These are phyloP conservation scores for Hypotaenidia philippensis DNA, from an alignment of 2,797 vertebrate genomes.

Conservation along the genomic window DNA sequence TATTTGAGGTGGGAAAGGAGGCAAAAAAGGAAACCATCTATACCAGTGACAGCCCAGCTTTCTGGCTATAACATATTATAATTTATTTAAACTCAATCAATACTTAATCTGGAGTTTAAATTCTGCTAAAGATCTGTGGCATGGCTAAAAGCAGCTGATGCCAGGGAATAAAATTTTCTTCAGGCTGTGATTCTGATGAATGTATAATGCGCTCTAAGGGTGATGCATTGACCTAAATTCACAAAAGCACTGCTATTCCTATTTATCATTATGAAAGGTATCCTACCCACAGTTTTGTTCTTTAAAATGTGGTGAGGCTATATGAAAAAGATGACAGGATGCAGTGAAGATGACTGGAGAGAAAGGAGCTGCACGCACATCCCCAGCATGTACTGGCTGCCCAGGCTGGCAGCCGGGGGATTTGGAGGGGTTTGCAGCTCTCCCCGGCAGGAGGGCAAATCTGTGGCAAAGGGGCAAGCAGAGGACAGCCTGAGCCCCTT, in stretches of 20 bases:
- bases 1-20: constrained; percentile 12
- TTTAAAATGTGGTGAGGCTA: constrained; percentile 32
- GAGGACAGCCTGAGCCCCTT: neutral
- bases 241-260: constrained; percentile 59
- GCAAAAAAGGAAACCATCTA: constrained; percentile 20
- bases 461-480: neutral
- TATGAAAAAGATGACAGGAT: neutral
- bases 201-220: constrained; percentile 74
- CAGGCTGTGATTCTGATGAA: constrained; percentile 78
- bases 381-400: neutral
- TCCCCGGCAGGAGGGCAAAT: neutral
- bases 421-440: neutral
- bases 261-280: constrained; percentile 71
- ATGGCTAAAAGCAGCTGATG: constrained; percentile 66
- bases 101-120: constrained; percentile 75
- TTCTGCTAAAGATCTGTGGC: constrained; percentile 72
- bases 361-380: neutral
- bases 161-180: constrained; percentile 74
- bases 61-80: constrained; percentile 55
- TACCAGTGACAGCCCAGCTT: constrained; percentile 30
- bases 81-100: constrained; percentile 75
- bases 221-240: constrained; percentile 79
- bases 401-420: neutral
- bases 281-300: constrained; percentile 43
- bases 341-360: neutral